phyloP scores from a whole-genome alignment of 2,888 invertebrate species.

The Papilio gigon region DNA sequence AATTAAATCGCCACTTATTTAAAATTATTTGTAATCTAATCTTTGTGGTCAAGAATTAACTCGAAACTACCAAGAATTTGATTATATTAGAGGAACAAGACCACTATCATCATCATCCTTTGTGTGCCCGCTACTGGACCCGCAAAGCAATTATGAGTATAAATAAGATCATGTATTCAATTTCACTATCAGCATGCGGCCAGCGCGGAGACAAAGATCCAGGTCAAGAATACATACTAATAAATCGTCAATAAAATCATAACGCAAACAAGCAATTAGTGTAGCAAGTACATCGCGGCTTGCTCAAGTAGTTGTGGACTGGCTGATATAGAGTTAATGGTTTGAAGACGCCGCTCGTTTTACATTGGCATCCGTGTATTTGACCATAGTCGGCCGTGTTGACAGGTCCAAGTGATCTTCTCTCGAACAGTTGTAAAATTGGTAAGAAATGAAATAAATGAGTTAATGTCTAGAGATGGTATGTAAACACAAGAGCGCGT shows the following conservation, averaged over 20 bases:
- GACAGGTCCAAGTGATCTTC: too few species aligned
- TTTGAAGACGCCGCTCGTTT: neutral
- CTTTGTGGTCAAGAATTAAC: neutral
- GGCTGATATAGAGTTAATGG: neutral
- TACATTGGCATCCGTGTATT: neutral
- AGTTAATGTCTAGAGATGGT: neutral
- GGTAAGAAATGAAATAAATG: neutral
- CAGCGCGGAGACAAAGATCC: constrained; percentile 17
- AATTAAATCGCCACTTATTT: neutral
- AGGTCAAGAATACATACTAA: constrained; percentile 35
- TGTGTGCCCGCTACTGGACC: too few species aligned
- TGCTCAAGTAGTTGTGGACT: neutral
- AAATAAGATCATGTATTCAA: constrained; percentile 32
- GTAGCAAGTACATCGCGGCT: neutral
- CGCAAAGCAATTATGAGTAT: constrained; percentile 20
- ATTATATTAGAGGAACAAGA: too few species aligned
- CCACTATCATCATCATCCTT: too few species aligned
- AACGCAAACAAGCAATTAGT: constrained; percentile 41
- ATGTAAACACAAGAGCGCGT: constrained; percentile 18
- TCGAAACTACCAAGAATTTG: too few species aligned
- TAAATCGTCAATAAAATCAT: constrained; percentile 38
- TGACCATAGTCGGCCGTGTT: too few species aligned
- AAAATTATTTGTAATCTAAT: neutral
- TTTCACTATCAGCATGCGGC: constrained; percentile 14
- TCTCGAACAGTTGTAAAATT: neutral